These are phyloP conservation scores for Vireo griseus DNA, from an alignment of 2,797 vertebrate species.

Conservation along the genomic window DNA sequence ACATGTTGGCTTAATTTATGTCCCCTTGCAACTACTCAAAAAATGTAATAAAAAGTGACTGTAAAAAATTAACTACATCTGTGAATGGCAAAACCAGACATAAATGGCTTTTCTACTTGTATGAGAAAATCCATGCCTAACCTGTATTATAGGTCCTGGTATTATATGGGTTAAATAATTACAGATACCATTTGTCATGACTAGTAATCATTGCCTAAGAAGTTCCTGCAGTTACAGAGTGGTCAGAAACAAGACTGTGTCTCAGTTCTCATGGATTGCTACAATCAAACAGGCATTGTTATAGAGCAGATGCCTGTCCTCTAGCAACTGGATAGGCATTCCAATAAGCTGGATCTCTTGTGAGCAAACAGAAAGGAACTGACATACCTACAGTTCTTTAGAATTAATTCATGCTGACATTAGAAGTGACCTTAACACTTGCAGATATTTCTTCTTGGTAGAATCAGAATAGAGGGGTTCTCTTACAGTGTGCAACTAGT, in stretches of 20 bases:
- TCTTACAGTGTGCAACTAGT: background rate
- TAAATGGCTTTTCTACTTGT: background rate
- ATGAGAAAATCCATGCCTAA: background rate
- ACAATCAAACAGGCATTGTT: accelerated
- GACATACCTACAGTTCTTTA: background rate
- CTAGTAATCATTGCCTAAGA: background rate
- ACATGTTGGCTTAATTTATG: background rate
- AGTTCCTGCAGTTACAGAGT: background rate
- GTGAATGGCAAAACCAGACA: background rate
- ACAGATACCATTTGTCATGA: background rate
- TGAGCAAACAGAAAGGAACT: background rate
- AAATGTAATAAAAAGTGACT: background rate
- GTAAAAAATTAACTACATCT: background rate
- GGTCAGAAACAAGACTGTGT: background rate
- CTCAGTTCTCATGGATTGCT: background rate
- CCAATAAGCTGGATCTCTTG: background rate
- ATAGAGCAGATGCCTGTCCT: background rate
- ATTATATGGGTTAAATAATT: background rate
- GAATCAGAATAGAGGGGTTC: background rate
- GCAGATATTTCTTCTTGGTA: background rate
- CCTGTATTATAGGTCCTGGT: accelerated
- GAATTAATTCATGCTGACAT: background rate
- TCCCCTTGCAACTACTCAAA: background rate
- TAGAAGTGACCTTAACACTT: background rate
- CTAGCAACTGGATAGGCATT: background rate